Base-by-base conservation (phyloP, 2,113 vertebrate genomes). In the Trematocara variabile region DNA sequence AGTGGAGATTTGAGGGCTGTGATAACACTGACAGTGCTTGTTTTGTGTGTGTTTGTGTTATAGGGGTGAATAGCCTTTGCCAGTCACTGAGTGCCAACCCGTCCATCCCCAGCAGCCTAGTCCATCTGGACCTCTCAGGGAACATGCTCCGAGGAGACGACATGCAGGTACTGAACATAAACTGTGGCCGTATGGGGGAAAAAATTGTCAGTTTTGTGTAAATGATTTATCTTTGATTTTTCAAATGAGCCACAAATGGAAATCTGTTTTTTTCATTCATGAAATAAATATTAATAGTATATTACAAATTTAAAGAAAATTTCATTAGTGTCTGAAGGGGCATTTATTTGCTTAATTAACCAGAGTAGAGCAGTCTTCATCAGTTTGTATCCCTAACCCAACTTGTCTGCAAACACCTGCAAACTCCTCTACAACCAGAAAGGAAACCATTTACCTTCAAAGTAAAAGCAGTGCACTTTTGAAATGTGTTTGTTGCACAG, bases 61-160 rank as follows among this genome's bases (percentile, higher is more conserved):
- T 81, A 95, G 95, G 95, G 93, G 94, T 95, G 93, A 95, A 95
- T 90, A 95, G 95, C 92, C 93, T 95, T 93, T 95, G 94, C 86
- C 95, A 95, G 92, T 95, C 95, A 93, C 90, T 95, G 92, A 93
- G 95, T 95, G 95, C 95, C 95, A 95, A 94, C 88, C 91, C 89
- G 13, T 95, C 89, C 89, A 95, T 94, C 88, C 89, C 93, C 89
- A 92, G 91, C 92, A 95, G 94, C 92, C 91, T 95, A 60, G 92
- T 94, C 94, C 95, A 95, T 93, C 93, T 95, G 93, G 95, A 95
- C 90, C 94, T 95, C 93, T 95, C 95, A 95, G 95, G 95, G 91
- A 95, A 95, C 56, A 89, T 95, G 88, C 93, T 95, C 84, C 44
- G 94, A 92, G 95, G 94, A 91, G 95, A 95, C 20, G 95, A 95